These are phyloP conservation scores for Nibea coibor DNA, from an alignment of 2,113 vertebrate species.

Conservation along the genomic window DNA sequence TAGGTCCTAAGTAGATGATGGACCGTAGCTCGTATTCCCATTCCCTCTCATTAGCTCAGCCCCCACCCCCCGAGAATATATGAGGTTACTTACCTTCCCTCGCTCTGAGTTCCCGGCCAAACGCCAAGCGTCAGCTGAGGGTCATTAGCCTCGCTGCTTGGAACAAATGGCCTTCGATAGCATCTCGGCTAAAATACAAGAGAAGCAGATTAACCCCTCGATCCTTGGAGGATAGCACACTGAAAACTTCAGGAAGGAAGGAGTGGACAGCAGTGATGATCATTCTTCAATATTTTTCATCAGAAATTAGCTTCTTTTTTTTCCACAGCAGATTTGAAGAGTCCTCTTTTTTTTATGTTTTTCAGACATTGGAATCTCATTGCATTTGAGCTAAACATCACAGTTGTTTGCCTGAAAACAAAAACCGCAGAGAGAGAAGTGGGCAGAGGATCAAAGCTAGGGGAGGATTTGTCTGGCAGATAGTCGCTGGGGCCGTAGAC, in stretches of 20 bases:
- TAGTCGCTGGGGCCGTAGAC: constrained; percentile 57
- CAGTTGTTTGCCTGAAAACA: constrained; percentile 71
- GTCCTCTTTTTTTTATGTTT: constrained; percentile 3
- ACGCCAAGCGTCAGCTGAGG: constrained; percentile 70
- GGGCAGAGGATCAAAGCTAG: constrained; percentile 74
- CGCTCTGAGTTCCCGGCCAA: constrained; percentile 66
- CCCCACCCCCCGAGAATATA: constrained; percentile 73
- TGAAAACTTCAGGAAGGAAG: constrained; percentile 43
- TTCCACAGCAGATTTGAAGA: constrained; percentile 25
- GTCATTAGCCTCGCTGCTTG: constrained; percentile 83
- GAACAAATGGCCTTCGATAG: constrained; percentile 83
- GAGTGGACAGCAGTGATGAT: not conserved
- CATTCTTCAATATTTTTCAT: constrained; percentile 16
- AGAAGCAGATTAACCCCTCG: constrained; percentile 78
- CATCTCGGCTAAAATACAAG: constrained; percentile 78
- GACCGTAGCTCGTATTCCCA: constrained; percentile 68
- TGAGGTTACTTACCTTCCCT: constrained; percentile 78
- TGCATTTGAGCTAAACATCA: constrained; percentile 63
- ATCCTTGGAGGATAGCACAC: constrained; percentile 62
- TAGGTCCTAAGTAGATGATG: constrained; percentile 78
- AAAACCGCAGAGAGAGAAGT: constrained; percentile 67
- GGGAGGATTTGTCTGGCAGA: constrained; percentile 74
- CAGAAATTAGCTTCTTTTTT: constrained; percentile 3
- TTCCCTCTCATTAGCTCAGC: constrained; percentile 75
- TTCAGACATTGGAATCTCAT: constrained; percentile 42